phyloP scores from a whole-genome alignment of 2,113 vertebrate genomes.

The Scomber colias region DNA sequence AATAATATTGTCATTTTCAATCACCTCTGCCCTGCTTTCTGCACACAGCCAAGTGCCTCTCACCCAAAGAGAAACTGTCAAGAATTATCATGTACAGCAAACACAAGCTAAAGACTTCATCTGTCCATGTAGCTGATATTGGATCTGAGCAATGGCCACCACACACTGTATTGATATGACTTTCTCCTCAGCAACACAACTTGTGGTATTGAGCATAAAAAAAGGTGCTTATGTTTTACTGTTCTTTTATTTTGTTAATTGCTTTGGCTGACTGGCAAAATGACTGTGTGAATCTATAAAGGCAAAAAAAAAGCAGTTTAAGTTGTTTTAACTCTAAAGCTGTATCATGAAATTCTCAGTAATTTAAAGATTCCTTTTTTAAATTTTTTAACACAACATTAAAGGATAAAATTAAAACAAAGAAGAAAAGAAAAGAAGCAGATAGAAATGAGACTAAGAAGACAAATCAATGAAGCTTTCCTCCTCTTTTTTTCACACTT shows the following conservation, averaged over 20 bases:
- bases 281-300: no score
- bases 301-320: background rate
- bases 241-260: no score
- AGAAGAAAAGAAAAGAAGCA: no score
- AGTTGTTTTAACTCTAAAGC: background rate
- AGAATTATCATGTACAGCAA: constrained; percentile 54
- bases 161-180: background rate
- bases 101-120: background rate
- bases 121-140: background rate
- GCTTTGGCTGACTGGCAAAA: no score
- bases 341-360: no score
- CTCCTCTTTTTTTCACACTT: background rate
- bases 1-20: constrained; percentile 80
- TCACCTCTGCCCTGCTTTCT: constrained; percentile 55
- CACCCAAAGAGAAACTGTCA: constrained; percentile 30
- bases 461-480: background rate
- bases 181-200: background rate
- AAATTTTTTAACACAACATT: no score
- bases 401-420: no score
- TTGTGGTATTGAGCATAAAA: background rate
- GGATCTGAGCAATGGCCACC: background rate
- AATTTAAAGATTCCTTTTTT: no score
- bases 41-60: constrained; percentile 33
- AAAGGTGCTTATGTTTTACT: background rate
- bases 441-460: background rate